A percentile compares a stretch with the other conserved stretches of the same genome.
These are phyloP conservation scores for Pyrgilauda ruficollis DNA, from an alignment of 2,113 vertebrate genomes.

Conservation along the genomic window DNA sequence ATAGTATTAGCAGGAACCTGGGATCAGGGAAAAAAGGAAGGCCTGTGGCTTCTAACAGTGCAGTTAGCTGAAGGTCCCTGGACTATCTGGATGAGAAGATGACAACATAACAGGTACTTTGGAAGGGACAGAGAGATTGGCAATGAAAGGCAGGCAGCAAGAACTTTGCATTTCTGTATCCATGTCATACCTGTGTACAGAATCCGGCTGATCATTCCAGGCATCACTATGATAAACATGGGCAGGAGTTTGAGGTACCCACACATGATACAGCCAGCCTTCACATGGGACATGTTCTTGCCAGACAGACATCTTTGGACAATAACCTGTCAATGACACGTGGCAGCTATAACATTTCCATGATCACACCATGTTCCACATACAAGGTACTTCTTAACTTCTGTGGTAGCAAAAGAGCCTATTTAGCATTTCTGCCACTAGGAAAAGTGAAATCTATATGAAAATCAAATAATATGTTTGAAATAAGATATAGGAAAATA, in stretches of 20 bases:
- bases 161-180: background rate
- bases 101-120: background rate
- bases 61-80: background rate
- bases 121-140: background rate
- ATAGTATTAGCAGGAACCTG: background rate
- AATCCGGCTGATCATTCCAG: constrained; percentile 95
- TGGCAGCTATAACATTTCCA: background rate
- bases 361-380: background rate
- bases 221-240: constrained; percentile 96
- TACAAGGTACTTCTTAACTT: background rate
- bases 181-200: constrained; percentile 80
- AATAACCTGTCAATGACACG: constrained; percentile 83
- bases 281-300: constrained; percentile 96
- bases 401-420: background rate
- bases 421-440: background rate
- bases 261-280: constrained; percentile 89
- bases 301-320: constrained; percentile 95
- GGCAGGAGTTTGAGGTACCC: constrained; percentile 94
- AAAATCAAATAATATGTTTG: background rate
- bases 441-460: background rate
- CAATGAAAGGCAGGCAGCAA: background rate
- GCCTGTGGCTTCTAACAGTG: background rate
- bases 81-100: background rate
- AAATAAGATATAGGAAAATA: background rate
- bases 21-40: background rate